Base-by-base conservation (phyloP, 2,888 invertebrate species). In the Frankliniella intonsa region DNA sequence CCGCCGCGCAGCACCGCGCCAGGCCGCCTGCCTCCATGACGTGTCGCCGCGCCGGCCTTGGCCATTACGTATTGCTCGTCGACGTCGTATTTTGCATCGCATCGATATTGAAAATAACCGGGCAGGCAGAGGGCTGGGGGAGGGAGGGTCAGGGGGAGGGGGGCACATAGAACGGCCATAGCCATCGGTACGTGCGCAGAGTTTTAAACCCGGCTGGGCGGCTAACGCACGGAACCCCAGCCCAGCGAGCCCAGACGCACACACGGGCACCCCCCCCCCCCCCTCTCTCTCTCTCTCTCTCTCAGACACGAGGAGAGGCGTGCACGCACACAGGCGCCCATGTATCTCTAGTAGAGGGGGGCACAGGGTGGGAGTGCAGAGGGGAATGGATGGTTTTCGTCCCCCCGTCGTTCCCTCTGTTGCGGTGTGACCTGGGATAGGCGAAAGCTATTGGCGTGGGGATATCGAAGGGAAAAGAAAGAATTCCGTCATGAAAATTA, bases 51-150 rank as follows among this genome's bases (percentile, higher is more conserved):
- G 38, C 38, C 38, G 38, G 2, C 38, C 38, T 38, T 3, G 38
- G 38, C 38, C 25, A 76, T 76, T 76, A 25, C 69, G 69, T 76
- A 62, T 76, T 25, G 69, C 69, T 25, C 69, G 69, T 22, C 69
- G 25, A 22, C 9, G 69, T 76, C 69, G 25, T 76, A 76, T 76
- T 76, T 76, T 9, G 69, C 69, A 25, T 25, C 22, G 69, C 69
- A 76, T 25, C 69, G 69, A 76, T 76, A 76, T 76, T 76, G 69
- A 76, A 76, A 76, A 76, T 76, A 76, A 76, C 22, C 69, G 7
- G 62, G 69, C 69, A 25, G 22, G 25, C 69, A 25, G 9, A 76
- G 25, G 69, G 25, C 7, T 14, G 62, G n/a, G n/a, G n/a, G n/a
- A n/a, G n/a, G n/a, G n/a, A n/a, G n/a, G n/a, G n/a, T n/a, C n/a